These are phyloP conservation scores for Columba janthina DNA, from an alignment of 2,113 vertebrate species.

Conservation along the genomic window DNA sequence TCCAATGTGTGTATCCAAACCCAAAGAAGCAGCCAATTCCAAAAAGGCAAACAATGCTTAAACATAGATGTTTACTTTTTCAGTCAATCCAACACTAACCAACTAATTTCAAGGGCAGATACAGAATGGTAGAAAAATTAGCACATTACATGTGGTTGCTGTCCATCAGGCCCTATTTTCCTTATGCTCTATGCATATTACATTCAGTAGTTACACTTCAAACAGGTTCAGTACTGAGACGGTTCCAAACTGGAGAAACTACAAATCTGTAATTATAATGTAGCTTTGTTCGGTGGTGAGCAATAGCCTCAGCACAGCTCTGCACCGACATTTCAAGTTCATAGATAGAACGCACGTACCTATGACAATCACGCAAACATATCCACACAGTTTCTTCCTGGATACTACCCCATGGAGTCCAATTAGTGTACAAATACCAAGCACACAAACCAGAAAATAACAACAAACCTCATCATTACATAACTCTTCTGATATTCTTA, in stretches of 20 bases:
- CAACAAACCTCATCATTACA: neutral
- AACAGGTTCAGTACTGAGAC: neutral
- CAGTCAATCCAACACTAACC: neutral
- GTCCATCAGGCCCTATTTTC: neutral
- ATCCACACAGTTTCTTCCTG: neutral
- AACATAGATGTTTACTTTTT: neutral
- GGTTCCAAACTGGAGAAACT: neutral
- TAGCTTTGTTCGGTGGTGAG: neutral
- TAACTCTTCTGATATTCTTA: neutral
- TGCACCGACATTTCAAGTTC: neutral
- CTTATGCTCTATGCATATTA: neutral
- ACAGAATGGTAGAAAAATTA: neutral
- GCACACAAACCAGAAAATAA: neutral
- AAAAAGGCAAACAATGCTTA: neutral
- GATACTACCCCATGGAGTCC: neutral
- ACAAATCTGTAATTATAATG: neutral
- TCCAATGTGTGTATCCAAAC: neutral
- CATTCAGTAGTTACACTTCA: neutral
- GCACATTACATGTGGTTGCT: neutral
- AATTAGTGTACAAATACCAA: neutral
- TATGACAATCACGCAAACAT: neutral
- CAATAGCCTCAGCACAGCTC: neutral
- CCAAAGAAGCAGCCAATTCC: neutral
- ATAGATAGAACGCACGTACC: rapidly evolving
- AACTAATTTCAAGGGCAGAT: neutral